phyloP scores from a whole-genome alignment of 2,113 vertebrate genomes.

The Orthonyx spaldingii region DNA sequence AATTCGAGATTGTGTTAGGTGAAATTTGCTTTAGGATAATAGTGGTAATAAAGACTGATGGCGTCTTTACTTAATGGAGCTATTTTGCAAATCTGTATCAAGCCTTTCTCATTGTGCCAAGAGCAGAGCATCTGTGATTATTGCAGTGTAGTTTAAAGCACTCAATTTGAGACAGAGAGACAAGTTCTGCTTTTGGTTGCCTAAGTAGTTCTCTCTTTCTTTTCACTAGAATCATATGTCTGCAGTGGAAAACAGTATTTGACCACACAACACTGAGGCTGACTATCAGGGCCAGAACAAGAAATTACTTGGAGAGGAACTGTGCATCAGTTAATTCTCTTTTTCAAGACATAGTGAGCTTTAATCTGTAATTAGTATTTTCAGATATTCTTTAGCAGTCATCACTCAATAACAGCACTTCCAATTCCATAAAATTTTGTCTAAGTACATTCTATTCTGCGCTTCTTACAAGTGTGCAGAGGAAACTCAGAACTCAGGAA shows the following conservation, averaged over 20 bases:
- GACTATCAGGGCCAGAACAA: background rate
- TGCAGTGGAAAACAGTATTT: background rate
- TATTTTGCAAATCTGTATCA: conserved; percentile 11
- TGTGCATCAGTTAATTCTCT: background rate
- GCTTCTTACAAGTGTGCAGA: background rate
- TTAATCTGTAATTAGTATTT: background rate
- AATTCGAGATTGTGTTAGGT: background rate
- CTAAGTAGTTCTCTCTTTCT: background rate
- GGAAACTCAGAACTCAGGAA: background rate
- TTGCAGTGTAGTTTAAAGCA: background rate
- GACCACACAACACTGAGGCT: background rate
- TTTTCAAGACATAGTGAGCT: background rate
- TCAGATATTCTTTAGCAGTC: background rate
- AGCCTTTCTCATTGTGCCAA: conserved; percentile 35
- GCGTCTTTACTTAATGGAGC: conserved; percentile 11
- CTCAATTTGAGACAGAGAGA: background rate
- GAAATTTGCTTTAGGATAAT: conserved; percentile 35
- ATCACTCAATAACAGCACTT: background rate
- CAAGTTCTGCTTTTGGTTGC: background rate
- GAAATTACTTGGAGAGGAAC: background rate
- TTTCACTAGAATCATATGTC: background rate
- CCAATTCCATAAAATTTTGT: background rate
- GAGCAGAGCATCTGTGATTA: conserved; percentile 55
- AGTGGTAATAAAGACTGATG: conserved; percentile 35
- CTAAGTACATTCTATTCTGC: background rate